Base-by-base conservation (phyloP, 1,140 invertebrate species). In the Aphaenogaster floridana region DNA sequence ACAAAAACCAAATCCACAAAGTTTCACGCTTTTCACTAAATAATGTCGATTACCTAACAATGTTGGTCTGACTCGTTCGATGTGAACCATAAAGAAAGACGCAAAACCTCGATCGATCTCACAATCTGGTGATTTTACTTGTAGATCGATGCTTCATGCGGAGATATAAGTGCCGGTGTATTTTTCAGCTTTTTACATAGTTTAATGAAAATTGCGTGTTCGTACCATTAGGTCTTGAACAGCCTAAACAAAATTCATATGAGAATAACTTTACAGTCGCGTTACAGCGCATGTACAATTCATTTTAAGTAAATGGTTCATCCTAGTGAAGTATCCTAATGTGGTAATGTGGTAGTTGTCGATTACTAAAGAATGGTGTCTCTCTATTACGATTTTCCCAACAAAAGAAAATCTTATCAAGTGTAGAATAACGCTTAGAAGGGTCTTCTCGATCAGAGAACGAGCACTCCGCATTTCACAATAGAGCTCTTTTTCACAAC, bases 391-490 rank as follows among this genome's bases (percentile, higher is more conserved):
- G 5, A 21, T 45, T 39, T 28, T 54, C 45, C 21, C n/a, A 57
- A 80, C 17, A 52, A 28, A 69, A 71, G 34, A 80, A 45, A 81
- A 71, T 69, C 39, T 71, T 71, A 71, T 17, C 4, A 71, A 71
- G 6, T 45, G 52, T 71, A 71, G 8, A 28, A 9, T n/a, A 81
- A 68, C 17, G 13, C 7, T 79, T 8, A 39, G 48, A 66, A 48
- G 61, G 45, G 13, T 79, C n/a, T 52, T 79, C 34, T 48, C 28
- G 34, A 68, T 79, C 45, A 15, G 6, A 21, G 21, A 50, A 21
- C 11, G 5, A 66, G 21, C 9, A 45, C 6, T 39, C 4, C n/a
- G 17, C 13, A 52, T 45, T 57, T 42, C 9, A 11, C 17, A 9
- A 15, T 9, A 34, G 15, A 28, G 13, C 36, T 57, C 45, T 57